Percentiles rank a stretch among this genome's conserved stretches.
Evolutionary conservation across 1,140 invertebrate genomes (phyloP).

Genomic region (Nasonia giraulti): DNA sequence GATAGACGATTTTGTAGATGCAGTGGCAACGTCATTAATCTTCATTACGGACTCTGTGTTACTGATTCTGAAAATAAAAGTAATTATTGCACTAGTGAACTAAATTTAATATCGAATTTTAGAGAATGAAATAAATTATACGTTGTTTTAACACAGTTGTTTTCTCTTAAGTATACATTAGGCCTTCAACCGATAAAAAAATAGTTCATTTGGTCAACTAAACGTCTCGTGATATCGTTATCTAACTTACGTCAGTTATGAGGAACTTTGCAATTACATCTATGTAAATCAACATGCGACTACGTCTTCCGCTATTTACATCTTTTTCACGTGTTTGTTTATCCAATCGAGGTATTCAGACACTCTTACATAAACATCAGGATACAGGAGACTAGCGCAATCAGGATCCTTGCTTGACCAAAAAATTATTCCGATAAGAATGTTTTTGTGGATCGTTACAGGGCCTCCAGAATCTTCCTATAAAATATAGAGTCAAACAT

Average conservation of each 20-base stretch:
- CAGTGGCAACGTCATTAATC: background rate
- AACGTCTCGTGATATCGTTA: no score
- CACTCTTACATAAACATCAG: conserved; percentile 16
- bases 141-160: background rate
- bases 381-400: conserved; percentile 7
- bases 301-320: background rate
- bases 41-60: background rate
- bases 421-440: conserved; percentile 13
- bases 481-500: background rate
- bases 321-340: background rate
- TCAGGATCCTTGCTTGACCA: conserved; percentile 27
- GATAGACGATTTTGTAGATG: background rate
- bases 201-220: no score
- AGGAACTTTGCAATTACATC: no score
- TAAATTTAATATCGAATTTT: no score
- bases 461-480: conserved; percentile 30
- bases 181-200: no score
- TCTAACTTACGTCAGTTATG: no score
- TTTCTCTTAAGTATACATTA: no score
- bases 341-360: conserved; percentile 42
- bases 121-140: background rate
- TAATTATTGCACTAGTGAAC: no score
- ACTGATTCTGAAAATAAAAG: no score
- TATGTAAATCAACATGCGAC: no score
- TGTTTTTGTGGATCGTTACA: background rate